Conservation (phyloP, 2,113 vertebrate species). For the Lanius collurio region DNA sequence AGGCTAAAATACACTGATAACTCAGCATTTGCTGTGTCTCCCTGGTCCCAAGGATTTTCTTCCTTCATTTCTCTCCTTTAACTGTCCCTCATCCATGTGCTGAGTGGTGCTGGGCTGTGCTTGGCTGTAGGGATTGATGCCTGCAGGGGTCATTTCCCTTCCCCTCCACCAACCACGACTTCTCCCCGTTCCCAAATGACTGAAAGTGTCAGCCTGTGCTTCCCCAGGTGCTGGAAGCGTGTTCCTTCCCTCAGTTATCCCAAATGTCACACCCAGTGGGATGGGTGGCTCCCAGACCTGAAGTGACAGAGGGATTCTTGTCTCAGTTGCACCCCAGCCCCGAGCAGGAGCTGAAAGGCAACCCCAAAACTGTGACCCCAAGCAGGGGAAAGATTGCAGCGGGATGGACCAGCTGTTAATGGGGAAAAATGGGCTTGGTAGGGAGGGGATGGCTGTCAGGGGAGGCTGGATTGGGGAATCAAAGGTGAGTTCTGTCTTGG, state of each 20-base stretch:
- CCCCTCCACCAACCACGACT: background rate
- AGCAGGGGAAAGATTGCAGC: background rate
- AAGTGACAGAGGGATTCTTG: background rate
- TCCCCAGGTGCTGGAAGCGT: background rate
- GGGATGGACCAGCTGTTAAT: background rate
- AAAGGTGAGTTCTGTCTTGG: background rate
- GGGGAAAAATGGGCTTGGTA: background rate
- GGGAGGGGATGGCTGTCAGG: background rate
- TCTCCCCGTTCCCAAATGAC: background rate
- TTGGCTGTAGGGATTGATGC: background rate
- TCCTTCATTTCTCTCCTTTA: background rate
- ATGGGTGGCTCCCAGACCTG: background rate
- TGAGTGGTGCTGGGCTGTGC: background rate
- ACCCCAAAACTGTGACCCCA: rapidly evolving
- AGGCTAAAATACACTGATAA: background rate
- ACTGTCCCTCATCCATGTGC: background rate
- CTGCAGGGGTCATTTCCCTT: background rate
- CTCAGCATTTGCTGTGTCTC: background rate
- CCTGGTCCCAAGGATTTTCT: background rate
- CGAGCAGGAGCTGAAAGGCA: background rate
- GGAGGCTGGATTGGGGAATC: background rate
- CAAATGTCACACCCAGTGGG: background rate
- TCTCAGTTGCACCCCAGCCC: background rate
- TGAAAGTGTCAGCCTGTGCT: background rate
- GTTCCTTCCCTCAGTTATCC: background rate